These are phyloP conservation scores for Drosophila miranda DNA, from an alignment of 1,140 invertebrate species.

Conservation along the genomic window DNA sequence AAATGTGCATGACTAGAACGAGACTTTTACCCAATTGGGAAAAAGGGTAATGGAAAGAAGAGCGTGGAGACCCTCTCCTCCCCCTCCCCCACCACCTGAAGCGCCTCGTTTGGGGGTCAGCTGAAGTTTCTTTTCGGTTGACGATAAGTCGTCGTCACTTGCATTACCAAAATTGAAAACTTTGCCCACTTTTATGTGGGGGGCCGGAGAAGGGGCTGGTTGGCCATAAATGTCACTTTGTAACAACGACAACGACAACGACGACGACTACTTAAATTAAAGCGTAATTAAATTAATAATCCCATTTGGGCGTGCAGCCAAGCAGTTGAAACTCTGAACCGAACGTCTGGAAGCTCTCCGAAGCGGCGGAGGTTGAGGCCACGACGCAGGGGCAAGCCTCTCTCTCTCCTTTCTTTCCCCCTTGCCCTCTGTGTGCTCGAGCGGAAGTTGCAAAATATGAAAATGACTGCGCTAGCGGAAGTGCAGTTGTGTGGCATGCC, in stretches of 20 bases:
- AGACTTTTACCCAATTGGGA: constrained; percentile 32
- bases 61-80: too few species aligned
- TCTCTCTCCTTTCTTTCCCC: not conserved
- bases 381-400: constrained; percentile 24
- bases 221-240: constrained; percentile 66
- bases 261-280: constrained; percentile 79
- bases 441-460: constrained; percentile 78
- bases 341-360: not conserved
- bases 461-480: constrained; percentile 80
- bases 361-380: constrained; percentile 2
- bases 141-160: constrained; percentile 67
- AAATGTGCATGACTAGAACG: constrained; percentile 70
- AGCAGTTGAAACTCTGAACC: constrained; percentile 30
- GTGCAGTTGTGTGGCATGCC: constrained; percentile 79
- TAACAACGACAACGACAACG: constrained; percentile 48
- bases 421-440: constrained; percentile 10
- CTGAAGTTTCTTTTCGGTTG: constrained; percentile 58
- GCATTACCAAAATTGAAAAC: constrained; percentile 71
- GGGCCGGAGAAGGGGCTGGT: constrained; percentile 5
- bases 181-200: constrained; percentile 52
- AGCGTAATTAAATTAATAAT: constrained; percentile 81
- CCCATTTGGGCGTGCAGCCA: constrained; percentile 73
- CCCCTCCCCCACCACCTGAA: too few species aligned
- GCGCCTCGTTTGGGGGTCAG: constrained; percentile 41
- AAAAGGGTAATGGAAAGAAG: constrained; percentile 12